Conservation (phyloP, 1,140 invertebrate genomes). For the Lordiphosa mommai region DNA sequence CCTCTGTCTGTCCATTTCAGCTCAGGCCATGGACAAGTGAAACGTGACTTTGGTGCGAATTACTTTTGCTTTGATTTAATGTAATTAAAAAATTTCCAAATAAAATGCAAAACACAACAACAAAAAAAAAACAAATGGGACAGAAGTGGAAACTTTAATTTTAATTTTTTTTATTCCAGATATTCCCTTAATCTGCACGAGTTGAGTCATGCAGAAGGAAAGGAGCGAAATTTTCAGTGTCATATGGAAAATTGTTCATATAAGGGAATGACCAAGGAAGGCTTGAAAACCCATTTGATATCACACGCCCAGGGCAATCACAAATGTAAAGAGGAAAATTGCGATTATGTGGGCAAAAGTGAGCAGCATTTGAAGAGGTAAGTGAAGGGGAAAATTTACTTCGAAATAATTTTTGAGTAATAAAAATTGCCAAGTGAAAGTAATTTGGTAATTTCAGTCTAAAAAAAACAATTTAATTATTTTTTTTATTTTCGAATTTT, state of each 20-base stretch:
- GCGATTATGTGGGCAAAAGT: constrained; percentile 71
- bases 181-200: constrained; percentile 49
- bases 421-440: too few relatives aligned
- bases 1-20: constrained; percentile 20
- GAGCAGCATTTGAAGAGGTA: constrained; percentile 57
- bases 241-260: constrained; percentile 42
- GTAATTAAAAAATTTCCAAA: constrained; percentile 72
- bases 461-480: too few relatives aligned
- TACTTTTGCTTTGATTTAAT: constrained; percentile 78
- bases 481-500: too few relatives aligned
- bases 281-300: constrained; percentile 43
- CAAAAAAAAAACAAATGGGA: constrained; percentile 13
- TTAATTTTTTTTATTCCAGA: constrained; percentile 32
- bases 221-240: constrained; percentile 28
- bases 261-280: constrained; percentile 34
- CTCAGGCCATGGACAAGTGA: constrained; percentile 6
- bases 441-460: too few relatives aligned
- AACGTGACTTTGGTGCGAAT: constrained; percentile 78
- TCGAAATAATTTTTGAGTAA: neutral
- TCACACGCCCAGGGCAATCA: constrained; percentile 57
- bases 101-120: constrained; percentile 29
- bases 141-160: constrained; percentile 5
- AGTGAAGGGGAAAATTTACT: neutral
- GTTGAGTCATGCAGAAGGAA: constrained; percentile 21
- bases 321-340: constrained; percentile 45